Evolutionary conservation across 2,797 vertebrate genomes (phyloP).

Genomic region (Chelidonichthys spinosus): DNA sequence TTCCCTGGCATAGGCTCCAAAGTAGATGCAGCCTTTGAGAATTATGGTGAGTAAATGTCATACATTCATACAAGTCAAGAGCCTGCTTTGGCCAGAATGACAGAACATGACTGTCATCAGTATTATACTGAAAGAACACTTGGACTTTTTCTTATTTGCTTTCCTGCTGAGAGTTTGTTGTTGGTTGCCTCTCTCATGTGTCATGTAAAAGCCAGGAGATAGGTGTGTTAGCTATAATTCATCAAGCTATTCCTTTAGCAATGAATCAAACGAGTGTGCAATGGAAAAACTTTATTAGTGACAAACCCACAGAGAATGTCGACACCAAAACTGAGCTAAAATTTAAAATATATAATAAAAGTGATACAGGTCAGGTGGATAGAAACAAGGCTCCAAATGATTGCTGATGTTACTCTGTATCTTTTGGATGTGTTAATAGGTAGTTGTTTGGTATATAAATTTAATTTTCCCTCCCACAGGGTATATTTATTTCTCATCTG

Average conservation of each 20-base stretch:
- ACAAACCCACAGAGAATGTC: background rate
- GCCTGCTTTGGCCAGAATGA: background rate
- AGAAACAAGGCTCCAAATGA: background rate
- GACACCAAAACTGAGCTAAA: constrained; percentile 5
- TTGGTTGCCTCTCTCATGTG: no score
- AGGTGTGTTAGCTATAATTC: no score
- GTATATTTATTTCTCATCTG: constrained; percentile 81
- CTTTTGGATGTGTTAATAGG: background rate
- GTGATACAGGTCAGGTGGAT: no score
- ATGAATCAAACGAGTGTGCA: background rate
- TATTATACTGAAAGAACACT: background rate
- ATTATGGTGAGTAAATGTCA: constrained; percentile 78
- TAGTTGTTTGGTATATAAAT: background rate
- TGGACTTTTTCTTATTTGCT: background rate
- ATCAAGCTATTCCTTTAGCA: background rate
- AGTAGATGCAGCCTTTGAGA: constrained; percentile 88
- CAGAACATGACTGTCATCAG: background rate
- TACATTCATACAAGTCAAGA: background rate
- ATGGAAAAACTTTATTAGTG: background rate
- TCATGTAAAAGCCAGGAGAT: no score
- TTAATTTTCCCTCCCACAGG: constrained; percentile 56
- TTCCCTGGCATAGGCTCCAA: constrained; percentile 84
- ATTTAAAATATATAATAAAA: background rate
- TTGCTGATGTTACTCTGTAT: background rate
- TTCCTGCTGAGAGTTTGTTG: background rate